Base-by-base conservation (phyloP, 2,888 invertebrate genomes). In the Phania funesta region DNA sequence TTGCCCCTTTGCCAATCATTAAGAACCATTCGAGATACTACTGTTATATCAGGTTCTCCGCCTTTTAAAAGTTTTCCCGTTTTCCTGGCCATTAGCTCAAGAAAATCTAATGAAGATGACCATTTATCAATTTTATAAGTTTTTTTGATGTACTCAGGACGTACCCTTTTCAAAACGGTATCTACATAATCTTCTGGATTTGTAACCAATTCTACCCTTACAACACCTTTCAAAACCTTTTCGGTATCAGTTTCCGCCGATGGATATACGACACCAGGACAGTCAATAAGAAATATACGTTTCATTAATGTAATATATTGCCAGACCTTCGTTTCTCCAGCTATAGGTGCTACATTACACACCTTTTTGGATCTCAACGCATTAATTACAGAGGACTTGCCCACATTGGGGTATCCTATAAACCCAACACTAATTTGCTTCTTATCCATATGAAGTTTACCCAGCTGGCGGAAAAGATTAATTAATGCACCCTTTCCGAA, bases 1-100 rank as follows among this genome's bases (percentile, higher is more conserved):
- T 98, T 98, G 5, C 99, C 99, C 87, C 99, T 93, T 91, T 99
- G 99, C 96, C 98, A 99, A 91, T 99, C 99, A 92, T 99, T 99
- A 2, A 99, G 93, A 9, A 99, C 94, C 96, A 98, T 98, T 90
- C 96, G 95, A 0, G 99, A 95, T 0, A 96, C 96, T 80, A 96
- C 96, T 60, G 93, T 92, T 20, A 98, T 92, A 91, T 99, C 98
- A 9, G 99, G 98, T 89, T 99, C 99, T n/a, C 98, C 99, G 86
- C 97, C 97, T 90, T 98, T 99, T 9, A 98, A 91, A 68, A 99
- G 92, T 91, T 97, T 98, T 0, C 99, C 99, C 11, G 94, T 94
- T 84, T 95, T 94, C 62, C 93, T 93, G 0, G 99, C 98, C 86
- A 98, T 89, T 91, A 98, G 96, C 87, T 98, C 97, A 75, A 99